Conservation (phyloP, 1,140 invertebrate genomes). For the Papilio polyxenes region DNA sequence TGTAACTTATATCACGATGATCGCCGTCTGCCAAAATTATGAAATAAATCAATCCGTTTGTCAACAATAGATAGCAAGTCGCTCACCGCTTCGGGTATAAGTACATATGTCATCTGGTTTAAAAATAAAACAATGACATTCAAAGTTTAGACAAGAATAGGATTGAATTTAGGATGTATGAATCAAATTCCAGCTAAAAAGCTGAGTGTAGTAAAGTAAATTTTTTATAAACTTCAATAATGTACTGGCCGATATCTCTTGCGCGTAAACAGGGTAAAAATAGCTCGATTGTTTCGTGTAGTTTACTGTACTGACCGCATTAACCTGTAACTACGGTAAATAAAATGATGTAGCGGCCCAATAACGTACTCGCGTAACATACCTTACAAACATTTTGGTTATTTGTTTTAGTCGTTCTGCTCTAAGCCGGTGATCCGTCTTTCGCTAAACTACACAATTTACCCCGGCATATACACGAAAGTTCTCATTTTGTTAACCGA, state of each 20-base stretch:
- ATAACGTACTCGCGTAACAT: slow-evolving; percentile 69
- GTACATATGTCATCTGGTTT: slow-evolving; percentile 53
- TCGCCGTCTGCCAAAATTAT: slow-evolving; percentile 64
- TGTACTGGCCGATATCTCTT: slow-evolving; percentile 38
- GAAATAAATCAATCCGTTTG: slow-evolving; percentile 67
- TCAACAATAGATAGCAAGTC: slow-evolving; percentile 52
- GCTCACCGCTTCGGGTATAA: slow-evolving; percentile 45
- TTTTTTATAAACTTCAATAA: slow-evolving; percentile 31
- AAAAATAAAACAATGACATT: slow-evolving; percentile 43
- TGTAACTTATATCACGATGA: slow-evolving; percentile 62
- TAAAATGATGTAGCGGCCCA: slow-evolving; percentile 76
- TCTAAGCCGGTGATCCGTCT: slow-evolving; percentile 63
- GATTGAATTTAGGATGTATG: slow-evolving; percentile 28
- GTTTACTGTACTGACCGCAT: slow-evolving; percentile 69
- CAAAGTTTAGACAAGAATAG: slow-evolving; percentile 41
- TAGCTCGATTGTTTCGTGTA: slow-evolving; percentile 69
- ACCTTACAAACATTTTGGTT: slow-evolving; percentile 70
- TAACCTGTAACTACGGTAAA: slow-evolving; percentile 74
- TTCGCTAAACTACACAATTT: slow-evolving; percentile 54
- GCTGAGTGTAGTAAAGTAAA: slow-evolving; percentile 4
- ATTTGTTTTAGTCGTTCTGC: slow-evolving; percentile 69
- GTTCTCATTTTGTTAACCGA: not conserved
- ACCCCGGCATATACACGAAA: slow-evolving; percentile 26
- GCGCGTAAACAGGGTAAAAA: slow-evolving; percentile 59
- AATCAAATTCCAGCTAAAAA: slow-evolving; percentile 28